Base-by-base conservation (phyloP, 2,113 vertebrate species). In the Buteo buteo region DNA sequence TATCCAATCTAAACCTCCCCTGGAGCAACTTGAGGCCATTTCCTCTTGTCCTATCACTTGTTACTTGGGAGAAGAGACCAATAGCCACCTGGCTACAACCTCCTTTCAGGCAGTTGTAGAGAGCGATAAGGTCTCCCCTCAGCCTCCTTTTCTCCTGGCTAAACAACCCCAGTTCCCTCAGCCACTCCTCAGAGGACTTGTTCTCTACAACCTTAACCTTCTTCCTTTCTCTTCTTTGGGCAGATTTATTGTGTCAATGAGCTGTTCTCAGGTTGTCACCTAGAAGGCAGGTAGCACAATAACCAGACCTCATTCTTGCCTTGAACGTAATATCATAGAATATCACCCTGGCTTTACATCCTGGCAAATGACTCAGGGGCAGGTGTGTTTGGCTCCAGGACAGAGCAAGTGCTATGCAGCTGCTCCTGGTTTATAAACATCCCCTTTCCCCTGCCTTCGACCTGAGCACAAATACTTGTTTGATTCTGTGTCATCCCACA, bases 401-500 rank as follows among this genome's bases (percentile, higher is more conserved):
- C 26, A 29, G 73, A 78, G 58, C 7, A 2, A 50, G 38, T 21
- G 3, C 55, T 67, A 24, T 42, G 42, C 76, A 93, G 77, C 69
- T 93, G 92, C n/a, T 88, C 40, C 66, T 47, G 61, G 19, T 84
- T 86, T 61, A 71, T 94, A 95, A 97, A 96, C 73, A 96, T 84
- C 45, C 82, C 47, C 24, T 82, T 96, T 74, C 28, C 80, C 44
- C 59, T 80, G 49, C 34, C 73, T 92, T 84, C 2, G 0, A 11
- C 26, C 0, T 0, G 16, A 69, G 50, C 28, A 62, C 70, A 86
- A 55, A 40, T 29, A 42, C n/a, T 81, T 44, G 1, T 78, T 91
- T 95, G 57, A 71, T 91, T 86, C 80, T 55, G 18, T 64, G 54
- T 86, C 24, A 6, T 70, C 59, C 47, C 28, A 6, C 7, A 24